These are phyloP conservation scores for Ceratoteleas bidentatus DNA, from an alignment of 1,140 invertebrate species.

Conservation along the genomic window DNA sequence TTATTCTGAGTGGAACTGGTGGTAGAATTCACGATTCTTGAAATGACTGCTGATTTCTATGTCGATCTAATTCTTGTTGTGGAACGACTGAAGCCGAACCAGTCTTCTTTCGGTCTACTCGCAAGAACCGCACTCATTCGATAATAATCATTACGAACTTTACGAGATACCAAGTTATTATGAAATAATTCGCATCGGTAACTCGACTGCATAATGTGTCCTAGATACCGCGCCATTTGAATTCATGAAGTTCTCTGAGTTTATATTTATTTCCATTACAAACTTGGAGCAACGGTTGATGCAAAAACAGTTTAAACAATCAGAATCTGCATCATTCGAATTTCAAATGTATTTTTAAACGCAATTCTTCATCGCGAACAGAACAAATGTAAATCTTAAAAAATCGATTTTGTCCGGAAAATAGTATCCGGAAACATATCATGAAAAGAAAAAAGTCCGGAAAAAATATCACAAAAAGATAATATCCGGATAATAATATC, in stretches of 20 bases:
- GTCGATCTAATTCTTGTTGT: slow-evolving; percentile 40
- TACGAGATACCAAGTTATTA: slow-evolving; percentile 44
- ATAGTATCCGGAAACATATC: too few species aligned
- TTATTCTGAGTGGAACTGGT: too few species aligned
- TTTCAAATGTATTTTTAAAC: slow-evolving; percentile 34
- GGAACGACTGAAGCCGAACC: slow-evolving; percentile 35
- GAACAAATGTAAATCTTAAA: too few species aligned
- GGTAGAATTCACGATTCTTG: slow-evolving; percentile 33
- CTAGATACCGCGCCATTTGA: slow-evolving; percentile 49
- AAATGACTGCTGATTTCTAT: slow-evolving; percentile 36
- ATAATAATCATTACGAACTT: slow-evolving; percentile 50
- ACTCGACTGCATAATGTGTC: slow-evolving; percentile 50
- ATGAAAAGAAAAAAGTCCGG: too few species aligned
- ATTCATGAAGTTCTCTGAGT: slow-evolving; percentile 19
- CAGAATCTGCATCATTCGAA: neutral
- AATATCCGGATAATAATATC: too few species aligned
- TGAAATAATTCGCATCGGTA: slow-evolving; percentile 58
- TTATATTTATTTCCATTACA: slow-evolving; percentile 36
- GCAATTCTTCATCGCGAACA: neutral
- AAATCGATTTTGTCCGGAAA: too few species aligned
- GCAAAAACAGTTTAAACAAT: neutral
- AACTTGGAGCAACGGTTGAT: slow-evolving; percentile 5
- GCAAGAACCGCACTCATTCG: slow-evolving; percentile 38
- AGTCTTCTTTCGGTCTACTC: slow-evolving; percentile 43
- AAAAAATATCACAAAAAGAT: too few species aligned